phyloP scores from a whole-genome alignment of 2,113 vertebrate genomes.

The Macroglossus sobrinus region DNA sequence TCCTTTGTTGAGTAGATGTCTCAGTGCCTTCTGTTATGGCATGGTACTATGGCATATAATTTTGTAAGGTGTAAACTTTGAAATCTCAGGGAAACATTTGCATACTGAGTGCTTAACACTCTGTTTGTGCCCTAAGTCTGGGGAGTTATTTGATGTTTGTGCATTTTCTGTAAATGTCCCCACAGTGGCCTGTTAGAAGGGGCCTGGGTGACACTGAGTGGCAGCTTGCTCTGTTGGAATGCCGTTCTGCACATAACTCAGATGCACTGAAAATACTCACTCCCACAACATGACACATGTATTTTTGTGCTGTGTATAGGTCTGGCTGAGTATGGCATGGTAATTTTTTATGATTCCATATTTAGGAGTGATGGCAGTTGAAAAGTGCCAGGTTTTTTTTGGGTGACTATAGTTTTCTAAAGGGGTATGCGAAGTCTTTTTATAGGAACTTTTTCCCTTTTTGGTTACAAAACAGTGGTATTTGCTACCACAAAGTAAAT shows the following conservation, averaged over 20 bases:
- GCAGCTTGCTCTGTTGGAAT: not conserved
- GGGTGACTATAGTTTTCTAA: slow-evolving; percentile 43
- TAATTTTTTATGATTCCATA: not conserved
- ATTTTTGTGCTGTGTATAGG: not conserved
- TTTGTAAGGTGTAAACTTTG: not conserved
- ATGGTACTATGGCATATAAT: accelerated
- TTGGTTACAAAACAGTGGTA: slow-evolving; percentile 31
- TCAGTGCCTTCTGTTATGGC: not conserved
- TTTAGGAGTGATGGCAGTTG: slow-evolving; percentile 50
- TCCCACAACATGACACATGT: not conserved
- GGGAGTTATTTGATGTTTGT: accelerated
- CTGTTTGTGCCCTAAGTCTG: not conserved
- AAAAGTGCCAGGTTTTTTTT: not conserved
- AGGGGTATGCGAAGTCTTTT: slow-evolving; percentile 12
- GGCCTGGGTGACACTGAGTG: not conserved
- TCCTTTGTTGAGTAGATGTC: not conserved
- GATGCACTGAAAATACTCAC: accelerated
- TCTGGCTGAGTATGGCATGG: slow-evolving; percentile 1
- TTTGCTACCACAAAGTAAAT: not conserved
- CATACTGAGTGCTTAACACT: not conserved
- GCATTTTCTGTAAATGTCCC: not conserved
- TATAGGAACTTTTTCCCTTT: slow-evolving; percentile 3
- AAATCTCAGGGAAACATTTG: not conserved
- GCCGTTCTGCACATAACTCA: not conserved
- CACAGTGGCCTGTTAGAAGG: not conserved